phyloP scores from a whole-genome alignment of 2,113 vertebrate species.

The Peromyscus polionotus region DNA sequence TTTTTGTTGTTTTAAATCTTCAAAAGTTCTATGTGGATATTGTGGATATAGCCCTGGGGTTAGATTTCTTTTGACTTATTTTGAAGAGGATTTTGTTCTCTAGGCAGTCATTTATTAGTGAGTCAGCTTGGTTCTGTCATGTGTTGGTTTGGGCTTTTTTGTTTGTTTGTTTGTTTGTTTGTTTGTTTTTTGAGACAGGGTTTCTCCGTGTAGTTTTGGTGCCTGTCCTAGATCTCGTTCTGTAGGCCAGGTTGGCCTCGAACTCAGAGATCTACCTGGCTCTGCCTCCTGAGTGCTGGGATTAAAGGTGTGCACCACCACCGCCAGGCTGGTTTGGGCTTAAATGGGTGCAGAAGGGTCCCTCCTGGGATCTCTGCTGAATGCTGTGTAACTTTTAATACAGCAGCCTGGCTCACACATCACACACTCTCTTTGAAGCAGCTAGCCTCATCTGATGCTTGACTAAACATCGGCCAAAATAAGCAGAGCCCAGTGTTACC shows the following conservation, averaged over 20 bases:
- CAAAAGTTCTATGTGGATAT: background rate
- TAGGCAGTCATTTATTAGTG: background rate
- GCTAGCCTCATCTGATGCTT: background rate
- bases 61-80: slow-evolving; percentile 22
- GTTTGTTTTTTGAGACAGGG: no score
- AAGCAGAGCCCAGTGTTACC: background rate
- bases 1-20: background rate
- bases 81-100: slow-evolving; percentile 37
- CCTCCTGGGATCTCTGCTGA: background rate
- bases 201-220: no score
- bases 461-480: background rate
- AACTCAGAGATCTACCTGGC: no score
- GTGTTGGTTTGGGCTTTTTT: background rate
- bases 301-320: no score
- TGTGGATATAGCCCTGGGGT: background rate
- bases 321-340: background rate
- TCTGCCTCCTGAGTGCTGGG: no score
- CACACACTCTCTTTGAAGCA: background rate
- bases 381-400: background rate
- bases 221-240: no score
- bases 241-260: no score
- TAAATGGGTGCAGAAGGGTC: background rate
- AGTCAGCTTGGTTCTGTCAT: background rate
- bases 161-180: background rate
- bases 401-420: background rate